Evolutionary conservation across 2,113 vertebrate genomes (phyloP), one percentile per base, ranked within the genome.

Genomic region (Apus apus): DNA sequence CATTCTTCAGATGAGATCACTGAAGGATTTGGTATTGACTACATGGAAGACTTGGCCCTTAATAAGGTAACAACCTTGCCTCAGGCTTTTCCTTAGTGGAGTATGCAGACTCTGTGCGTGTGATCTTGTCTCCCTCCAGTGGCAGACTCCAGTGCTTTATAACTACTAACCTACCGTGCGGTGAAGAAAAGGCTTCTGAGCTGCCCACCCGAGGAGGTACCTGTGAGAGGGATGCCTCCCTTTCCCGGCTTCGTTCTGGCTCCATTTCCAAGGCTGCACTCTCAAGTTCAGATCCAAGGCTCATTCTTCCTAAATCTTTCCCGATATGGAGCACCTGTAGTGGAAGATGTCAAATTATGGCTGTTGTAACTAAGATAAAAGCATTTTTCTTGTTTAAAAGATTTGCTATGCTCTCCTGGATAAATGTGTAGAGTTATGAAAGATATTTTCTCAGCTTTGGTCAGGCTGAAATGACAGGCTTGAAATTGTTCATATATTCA

Each of bases 241-340:
- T 23, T 45, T 89, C 71, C 34, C 3, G 38, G 27, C 19, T 72
- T 66, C 0, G 34, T 34, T 84, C 58, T 78, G 61, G 17, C 34
- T 70, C 75, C 53, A 0, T 61, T 40, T 77, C 73, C 27, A 32
- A 18, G 11, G 6, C n/a, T 78, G 34, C 10, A 6, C 43, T 76
- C 83, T 94, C 92, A 9, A 32, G 40, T 7, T 76, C 89, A 43
- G 75, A 12, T 4, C 80, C 93, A 25, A 36, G 72, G 11, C 56
- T 79, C 27, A 3, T 70, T 27, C 23, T 58, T 88, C 62, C 89
- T 45, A 58, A 62, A 73, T 83, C 11, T 57, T 90, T 81, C 25
- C 19, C 70, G 60, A 97, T 82, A 38, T 98, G 97, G 20, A 98
- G 96, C 6, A 96, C 98, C 98, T 98, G 70, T 4, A 25, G 20